Conservation (phyloP, 1,140 invertebrate genomes). For the Sycophaga agraensis region DNA sequence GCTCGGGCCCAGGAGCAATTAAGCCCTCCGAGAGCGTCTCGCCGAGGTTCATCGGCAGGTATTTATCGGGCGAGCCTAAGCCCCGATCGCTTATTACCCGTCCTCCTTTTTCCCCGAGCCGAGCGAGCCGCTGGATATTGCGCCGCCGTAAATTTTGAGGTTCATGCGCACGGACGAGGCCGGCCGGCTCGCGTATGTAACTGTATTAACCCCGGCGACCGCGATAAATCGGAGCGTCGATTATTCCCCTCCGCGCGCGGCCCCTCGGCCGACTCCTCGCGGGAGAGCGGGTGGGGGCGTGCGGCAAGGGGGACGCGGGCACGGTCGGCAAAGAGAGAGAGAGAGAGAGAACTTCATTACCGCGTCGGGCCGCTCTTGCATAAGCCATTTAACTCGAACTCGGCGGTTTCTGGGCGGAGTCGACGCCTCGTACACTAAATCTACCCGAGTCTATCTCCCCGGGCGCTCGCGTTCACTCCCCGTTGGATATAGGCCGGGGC, state of each 20-base stretch:
- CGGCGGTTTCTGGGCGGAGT: slow-evolving; percentile 54
- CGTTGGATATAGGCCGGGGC: too few relatives aligned
- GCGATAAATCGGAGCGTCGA: slow-evolving; percentile 55
- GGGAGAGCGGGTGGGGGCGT: too few relatives aligned
- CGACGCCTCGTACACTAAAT: slow-evolving; percentile 53
- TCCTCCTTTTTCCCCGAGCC: neutral
- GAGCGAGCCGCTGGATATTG: slow-evolving; percentile 20
- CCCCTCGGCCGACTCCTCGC: too few relatives aligned
- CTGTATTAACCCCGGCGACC: slow-evolving; percentile 48
- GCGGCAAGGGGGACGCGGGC: too few relatives aligned
- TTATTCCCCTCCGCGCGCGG: slow-evolving; percentile 52
- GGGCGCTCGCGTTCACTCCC: too few relatives aligned
- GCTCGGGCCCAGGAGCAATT: too few relatives aligned
- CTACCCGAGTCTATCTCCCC: slow-evolving; percentile 21
- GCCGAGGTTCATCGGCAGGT: slow-evolving; percentile 8
- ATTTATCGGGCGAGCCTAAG: slow-evolving; percentile 19
- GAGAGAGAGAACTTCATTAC: slow-evolving; percentile 54
- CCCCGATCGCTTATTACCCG: neutral
- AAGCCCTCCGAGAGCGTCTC: too few relatives aligned
- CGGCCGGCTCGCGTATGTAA: slow-evolving; percentile 36
- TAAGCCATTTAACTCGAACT: slow-evolving; percentile 58
- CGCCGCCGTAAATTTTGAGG: slow-evolving; percentile 34
- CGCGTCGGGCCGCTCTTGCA: slow-evolving; percentile 57
- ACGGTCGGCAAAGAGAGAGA: neutral
- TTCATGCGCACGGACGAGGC: slow-evolving; percentile 23